A percentile compares a stretch with the other conserved stretches of the same genome.
phyloP scores from a whole-genome alignment of 2,888 invertebrate species.

The Heliconius ethilla region DNA sequence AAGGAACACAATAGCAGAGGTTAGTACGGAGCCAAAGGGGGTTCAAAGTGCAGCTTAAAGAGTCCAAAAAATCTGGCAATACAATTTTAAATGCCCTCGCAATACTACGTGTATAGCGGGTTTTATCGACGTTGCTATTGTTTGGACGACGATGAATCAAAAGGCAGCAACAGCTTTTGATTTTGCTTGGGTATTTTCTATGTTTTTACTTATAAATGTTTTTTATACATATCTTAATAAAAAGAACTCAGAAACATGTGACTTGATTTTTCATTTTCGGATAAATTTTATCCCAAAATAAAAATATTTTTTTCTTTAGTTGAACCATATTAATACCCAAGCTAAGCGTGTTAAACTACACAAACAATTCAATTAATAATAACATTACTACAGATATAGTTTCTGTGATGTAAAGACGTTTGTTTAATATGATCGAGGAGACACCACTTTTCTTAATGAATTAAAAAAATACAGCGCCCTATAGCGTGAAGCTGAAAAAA shows the following conservation, averaged over 20 bases:
- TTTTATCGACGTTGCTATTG: slow-evolving; percentile 33
- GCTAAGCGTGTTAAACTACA: background rate
- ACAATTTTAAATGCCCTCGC: slow-evolving; percentile 35
- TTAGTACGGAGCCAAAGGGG: slow-evolving; percentile 17
- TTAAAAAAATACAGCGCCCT: no score
- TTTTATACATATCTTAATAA: background rate
- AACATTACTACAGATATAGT: no score
- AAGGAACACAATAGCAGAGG: slow-evolving; percentile 33
- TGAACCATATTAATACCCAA: background rate
- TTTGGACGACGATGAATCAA: slow-evolving; percentile 21
- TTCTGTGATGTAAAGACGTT: no score
- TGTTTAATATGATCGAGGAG: no score
- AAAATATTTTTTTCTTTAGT: no score
- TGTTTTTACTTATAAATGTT: background rate
- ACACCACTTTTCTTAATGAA: no score
- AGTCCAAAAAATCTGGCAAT: slow-evolving; percentile 31
- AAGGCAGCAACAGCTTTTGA: background rate
- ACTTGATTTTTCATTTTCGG: no score
- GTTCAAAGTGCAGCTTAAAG: slow-evolving; percentile 21
- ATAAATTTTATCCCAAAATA: no score
- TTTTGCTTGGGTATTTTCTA: background rate
- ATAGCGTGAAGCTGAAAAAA: background rate
- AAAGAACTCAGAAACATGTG: no score
- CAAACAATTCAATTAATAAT: no score
- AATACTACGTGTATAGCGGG: slow-evolving; percentile 16